phyloP scores from a whole-genome alignment of 2,797 vertebrate genomes.

The Peromyscus attwateri region DNA sequence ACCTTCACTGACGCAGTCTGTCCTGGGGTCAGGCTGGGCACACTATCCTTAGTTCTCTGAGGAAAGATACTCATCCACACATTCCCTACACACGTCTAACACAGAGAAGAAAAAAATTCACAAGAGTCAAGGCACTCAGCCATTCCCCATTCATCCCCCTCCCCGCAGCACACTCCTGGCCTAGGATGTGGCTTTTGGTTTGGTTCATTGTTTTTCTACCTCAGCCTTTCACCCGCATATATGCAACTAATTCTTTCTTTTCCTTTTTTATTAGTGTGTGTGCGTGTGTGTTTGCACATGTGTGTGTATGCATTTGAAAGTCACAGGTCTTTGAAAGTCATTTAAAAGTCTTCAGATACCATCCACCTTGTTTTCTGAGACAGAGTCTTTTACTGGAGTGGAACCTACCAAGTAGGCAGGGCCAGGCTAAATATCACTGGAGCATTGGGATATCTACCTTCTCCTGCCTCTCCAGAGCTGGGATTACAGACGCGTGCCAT shows the following conservation, averaged over 20 bases:
- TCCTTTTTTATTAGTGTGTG: neutral
- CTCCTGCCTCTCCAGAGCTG: neutral
- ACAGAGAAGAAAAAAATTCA: accelerated
- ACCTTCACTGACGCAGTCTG: neutral
- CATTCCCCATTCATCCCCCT: neutral
- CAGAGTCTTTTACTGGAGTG: neutral
- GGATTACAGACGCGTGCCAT: neutral
- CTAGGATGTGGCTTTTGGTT: neutral
- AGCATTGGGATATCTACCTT: neutral
- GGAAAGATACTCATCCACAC: neutral
- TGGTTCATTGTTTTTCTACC: no score
- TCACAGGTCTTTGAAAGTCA: no score
- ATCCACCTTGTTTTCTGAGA: neutral
- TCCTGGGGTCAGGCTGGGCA: accelerated
- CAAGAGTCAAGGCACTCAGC: neutral
- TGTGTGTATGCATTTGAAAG: neutral
- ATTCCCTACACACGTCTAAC: neutral
- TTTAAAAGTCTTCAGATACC: neutral
- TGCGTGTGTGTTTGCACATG: neutral
- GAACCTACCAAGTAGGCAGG: neutral
- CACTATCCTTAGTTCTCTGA: neutral
- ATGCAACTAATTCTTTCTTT: neutral
- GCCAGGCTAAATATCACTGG: neutral
- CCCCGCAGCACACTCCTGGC: neutral
- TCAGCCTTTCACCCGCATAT: neutral